Percentiles rank a stretch among this genome's conserved stretches.
These are phyloP conservation scores for Ciconia maguari DNA, from an alignment of 2,113 vertebrate genomes.

Conservation along the genomic window DNA sequence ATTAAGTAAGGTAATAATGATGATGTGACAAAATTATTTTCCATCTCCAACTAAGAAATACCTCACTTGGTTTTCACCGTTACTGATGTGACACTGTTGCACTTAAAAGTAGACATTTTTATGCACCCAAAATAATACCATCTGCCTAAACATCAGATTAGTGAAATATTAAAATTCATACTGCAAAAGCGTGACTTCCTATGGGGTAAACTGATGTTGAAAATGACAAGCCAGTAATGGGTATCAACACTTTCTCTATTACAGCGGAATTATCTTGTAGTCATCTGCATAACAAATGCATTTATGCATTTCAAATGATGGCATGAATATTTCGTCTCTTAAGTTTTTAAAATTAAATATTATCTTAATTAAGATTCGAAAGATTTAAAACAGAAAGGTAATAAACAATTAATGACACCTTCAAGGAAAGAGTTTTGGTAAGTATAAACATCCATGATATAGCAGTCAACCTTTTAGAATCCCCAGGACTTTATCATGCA, in stretches of 20 bases:
- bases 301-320: background rate
- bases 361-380: background rate
- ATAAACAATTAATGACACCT: background rate
- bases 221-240: background rate
- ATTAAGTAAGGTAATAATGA: background rate
- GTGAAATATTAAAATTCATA: constrained; percentile 30
- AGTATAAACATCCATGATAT: background rate
- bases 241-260: background rate
- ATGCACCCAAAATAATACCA: background rate
- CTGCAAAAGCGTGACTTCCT: background rate
- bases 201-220: background rate
- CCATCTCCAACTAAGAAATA: background rate
- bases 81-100: background rate
- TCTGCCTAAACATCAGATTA: constrained; percentile 2
- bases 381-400: background rate
- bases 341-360: constrained; percentile 3
- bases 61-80: background rate
- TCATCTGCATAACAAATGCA: constrained; percentile 23
- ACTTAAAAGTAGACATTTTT: constrained; percentile 9
- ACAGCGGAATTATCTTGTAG: background rate
- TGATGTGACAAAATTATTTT: background rate
- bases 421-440: background rate
- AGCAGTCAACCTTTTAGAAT: background rate
- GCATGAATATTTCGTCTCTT: background rate
- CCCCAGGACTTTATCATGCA: background rate